Conservation (phyloP, 2,797 vertebrate genomes). For the Sphenodon punctatus region DNA sequence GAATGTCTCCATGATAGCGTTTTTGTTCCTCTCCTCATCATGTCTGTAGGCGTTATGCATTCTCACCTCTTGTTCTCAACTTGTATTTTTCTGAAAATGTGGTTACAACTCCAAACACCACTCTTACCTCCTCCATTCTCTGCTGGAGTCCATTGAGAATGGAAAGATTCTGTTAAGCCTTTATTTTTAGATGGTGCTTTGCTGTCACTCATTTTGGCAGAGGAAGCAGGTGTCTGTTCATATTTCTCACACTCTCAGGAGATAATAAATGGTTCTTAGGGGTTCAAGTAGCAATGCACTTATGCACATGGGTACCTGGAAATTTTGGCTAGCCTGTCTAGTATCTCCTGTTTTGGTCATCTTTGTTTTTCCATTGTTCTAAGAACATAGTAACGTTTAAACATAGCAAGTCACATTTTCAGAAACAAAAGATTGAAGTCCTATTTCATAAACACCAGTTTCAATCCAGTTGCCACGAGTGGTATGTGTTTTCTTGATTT, state of each 20-base stretch:
- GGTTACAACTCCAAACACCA: background rate
- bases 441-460: accelerated
- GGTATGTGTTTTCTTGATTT: background rate
- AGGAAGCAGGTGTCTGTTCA: background rate
- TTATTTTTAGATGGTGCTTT: accelerated
- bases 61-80: background rate
- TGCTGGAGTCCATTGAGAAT: background rate
- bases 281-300: no score
- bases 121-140: background rate
- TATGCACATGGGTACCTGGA: no score
- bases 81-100: background rate
- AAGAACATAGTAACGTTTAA: background rate
- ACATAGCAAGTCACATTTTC: background rate
- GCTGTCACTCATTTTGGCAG: background rate
- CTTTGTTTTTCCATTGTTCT: background rate
- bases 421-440: background rate
- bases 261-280: no score
- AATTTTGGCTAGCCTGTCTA: no score
- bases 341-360: no score
- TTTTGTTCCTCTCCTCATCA: background rate
- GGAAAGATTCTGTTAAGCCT: background rate
- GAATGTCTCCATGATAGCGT: background rate
- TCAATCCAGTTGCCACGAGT: background rate
- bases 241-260: background rate
- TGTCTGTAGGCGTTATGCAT: background rate